A percentile compares a stretch with the other conserved stretches of the same genome.
Evolutionary conservation across 2,113 vertebrate species (phyloP).

Genomic region (Lates calcarifer): DNA sequence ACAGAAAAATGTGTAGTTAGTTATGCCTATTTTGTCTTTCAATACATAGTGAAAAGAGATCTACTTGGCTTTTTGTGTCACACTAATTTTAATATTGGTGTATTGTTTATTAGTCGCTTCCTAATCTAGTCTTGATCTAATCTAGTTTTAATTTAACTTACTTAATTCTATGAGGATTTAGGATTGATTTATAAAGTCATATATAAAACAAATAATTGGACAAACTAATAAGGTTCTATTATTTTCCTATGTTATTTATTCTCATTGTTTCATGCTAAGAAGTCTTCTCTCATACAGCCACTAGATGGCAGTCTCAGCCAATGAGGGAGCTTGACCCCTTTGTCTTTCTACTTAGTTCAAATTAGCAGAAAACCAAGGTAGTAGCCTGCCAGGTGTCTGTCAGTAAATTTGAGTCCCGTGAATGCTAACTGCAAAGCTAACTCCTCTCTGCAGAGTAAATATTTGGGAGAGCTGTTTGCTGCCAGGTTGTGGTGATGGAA

Average conservation of each 20-base stretch:
- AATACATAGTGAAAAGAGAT: not conserved
- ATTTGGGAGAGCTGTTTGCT: not conserved
- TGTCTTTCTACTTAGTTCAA: slow-evolving; percentile 19
- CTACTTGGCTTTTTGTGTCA: not conserved
- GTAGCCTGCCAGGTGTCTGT: not conserved
- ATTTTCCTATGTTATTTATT: not conserved
- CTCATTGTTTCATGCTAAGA: not conserved
- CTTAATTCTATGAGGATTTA: not conserved
- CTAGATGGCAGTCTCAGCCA: slow-evolving; percentile 50
- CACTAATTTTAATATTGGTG: not conserved
- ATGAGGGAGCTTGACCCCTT: not conserved
- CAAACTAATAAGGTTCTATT: not conserved
- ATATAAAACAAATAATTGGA: not conserved
- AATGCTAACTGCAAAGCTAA: not conserved
- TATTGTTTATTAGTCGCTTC: not conserved
- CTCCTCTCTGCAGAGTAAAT: not conserved
- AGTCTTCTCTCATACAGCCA: not conserved
- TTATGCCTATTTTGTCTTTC: too few relatives aligned
- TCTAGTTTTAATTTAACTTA: too few relatives aligned
- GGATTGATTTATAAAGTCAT: not conserved
- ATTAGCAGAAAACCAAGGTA: not conserved
- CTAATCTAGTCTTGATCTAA: too few relatives aligned
- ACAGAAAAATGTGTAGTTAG: not conserved
- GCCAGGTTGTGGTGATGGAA: not conserved
- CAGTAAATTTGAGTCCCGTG: not conserved